These are phyloP conservation scores for Papilio machaon DNA, from an alignment of 1,140 invertebrate species.

Conservation along the genomic window DNA sequence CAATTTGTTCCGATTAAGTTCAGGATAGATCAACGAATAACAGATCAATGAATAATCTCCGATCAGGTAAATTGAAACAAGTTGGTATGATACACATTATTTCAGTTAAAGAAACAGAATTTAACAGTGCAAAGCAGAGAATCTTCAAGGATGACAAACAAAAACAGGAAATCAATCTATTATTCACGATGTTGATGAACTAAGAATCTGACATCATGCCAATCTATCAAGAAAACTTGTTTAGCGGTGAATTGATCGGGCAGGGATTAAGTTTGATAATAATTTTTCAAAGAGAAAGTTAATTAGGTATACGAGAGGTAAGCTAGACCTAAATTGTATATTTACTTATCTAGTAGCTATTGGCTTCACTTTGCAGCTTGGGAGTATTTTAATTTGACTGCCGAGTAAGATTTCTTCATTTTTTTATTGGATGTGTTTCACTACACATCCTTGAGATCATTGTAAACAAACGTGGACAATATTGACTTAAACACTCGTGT, in stretches of 20 bases:
- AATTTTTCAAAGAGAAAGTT: slow-evolving; percentile 19
- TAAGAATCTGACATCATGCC: not conserved
- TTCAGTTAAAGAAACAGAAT: not conserved
- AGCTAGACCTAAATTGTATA: not conserved
- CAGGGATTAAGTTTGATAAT: not conserved
- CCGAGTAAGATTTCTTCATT: not conserved
- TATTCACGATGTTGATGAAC: not conserved
- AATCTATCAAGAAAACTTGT: slow-evolving; percentile 2
- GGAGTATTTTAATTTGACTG: too few species aligned
- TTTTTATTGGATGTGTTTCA: not conserved
- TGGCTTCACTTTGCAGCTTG: not conserved
- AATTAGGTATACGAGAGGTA: not conserved
- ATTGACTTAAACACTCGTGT: slow-evolving; percentile 17
- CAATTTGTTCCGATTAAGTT: not conserved
- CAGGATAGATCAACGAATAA: not conserved
- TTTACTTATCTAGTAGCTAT: not conserved
- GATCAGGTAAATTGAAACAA: not conserved
- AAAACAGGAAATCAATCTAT: not conserved
- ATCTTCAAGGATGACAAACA: too few species aligned
- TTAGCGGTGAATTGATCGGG: not conserved
- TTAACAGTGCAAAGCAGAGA: not conserved
- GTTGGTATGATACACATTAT: not conserved
- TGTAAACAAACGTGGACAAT: not conserved
- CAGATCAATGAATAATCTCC: not conserved
- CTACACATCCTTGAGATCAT: not conserved